These are phyloP conservation scores for Aphelenchoides fujianensis DNA, from an alignment of 1,140 invertebrate genomes.

Conservation along the genomic window DNA sequence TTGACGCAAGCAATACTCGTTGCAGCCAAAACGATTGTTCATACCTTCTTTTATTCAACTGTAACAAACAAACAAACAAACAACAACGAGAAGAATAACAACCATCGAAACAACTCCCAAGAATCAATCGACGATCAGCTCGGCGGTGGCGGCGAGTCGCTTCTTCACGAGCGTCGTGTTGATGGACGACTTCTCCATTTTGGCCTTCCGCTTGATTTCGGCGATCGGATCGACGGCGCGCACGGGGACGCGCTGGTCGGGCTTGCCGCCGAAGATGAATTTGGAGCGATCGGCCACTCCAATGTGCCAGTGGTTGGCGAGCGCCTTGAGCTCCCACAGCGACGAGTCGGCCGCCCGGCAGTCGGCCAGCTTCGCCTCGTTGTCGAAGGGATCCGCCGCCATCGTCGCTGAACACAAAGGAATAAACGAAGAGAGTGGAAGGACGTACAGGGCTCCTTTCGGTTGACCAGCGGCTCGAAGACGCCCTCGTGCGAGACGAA, in stretches of 20 bases:
- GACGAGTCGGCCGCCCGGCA: conserved; percentile 8
- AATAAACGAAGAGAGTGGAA: neutral
- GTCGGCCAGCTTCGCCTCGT: neutral
- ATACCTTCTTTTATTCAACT: neutral
- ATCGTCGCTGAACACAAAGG: neutral
- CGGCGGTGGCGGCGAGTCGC: neutral
- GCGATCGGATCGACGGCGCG: neutral
- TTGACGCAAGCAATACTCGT: too few species aligned
- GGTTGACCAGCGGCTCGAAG: conserved; percentile 9
- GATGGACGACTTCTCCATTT: neutral
- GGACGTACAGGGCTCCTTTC: neutral
- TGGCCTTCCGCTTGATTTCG: neutral
- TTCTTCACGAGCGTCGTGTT: neutral
- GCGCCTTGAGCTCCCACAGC: conserved; percentile 18
- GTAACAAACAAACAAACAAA: too few species aligned
- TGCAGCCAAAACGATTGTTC: neutral
- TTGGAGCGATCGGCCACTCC: conserved; percentile 10
- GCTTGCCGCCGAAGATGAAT: conserved; percentile 12
- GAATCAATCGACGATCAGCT: conserved; percentile 16
- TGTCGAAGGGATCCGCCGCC: conserved; percentile 16
- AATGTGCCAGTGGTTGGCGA: conserved; percentile 7
- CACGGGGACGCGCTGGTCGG: conserved; percentile 9
- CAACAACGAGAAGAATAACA: neutral
- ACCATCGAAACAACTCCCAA: too few species aligned
- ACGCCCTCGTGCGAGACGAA: neutral